phyloP scores from a whole-genome alignment of 2,888 invertebrate genomes.

The Agrilus biguttatus region DNA sequence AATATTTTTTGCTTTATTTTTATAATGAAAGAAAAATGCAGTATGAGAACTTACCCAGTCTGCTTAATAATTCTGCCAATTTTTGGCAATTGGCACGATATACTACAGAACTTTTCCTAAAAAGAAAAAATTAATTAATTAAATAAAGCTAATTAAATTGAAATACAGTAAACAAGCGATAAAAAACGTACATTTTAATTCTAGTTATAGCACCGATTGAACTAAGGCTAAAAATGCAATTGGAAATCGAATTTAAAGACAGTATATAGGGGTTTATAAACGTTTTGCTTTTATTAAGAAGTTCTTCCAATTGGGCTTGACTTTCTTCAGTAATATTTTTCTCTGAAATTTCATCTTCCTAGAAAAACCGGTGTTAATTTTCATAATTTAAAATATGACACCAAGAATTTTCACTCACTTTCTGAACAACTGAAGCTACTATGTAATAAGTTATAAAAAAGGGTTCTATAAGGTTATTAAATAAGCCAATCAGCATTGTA shows the following conservation, averaged over 20 bases:
- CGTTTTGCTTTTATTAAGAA: constrained; percentile 26
- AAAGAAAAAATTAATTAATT: no score
- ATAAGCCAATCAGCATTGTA: constrained; percentile 34
- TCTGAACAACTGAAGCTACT: constrained; percentile 32
- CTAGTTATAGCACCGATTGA: constrained; percentile 29
- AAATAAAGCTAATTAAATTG: no score
- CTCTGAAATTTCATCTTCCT: constrained; percentile 23
- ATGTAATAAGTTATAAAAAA: constrained; percentile 45
- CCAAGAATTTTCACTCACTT: constrained; percentile 30
- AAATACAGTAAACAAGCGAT: no score
- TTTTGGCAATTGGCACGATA: no score
- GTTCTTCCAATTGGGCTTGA: constrained; percentile 44
- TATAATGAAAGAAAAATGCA: no score
- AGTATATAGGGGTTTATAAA: constrained; percentile 57
- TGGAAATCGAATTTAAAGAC: constrained; percentile 48
- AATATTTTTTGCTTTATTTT: no score
- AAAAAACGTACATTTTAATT: constrained; percentile 17
- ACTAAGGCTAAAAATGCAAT: constrained; percentile 41
- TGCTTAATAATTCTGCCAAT: no score
- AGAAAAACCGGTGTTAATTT: constrained; percentile 13
- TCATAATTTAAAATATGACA: constrained; percentile 1
- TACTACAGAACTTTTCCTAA: no score
- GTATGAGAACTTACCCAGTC: no score
- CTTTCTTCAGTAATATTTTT: constrained; percentile 38
- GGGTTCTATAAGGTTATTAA: constrained; percentile 48